Conservation (phyloP, 2,113 vertebrate species). For the Engraulis encrasicolus region DNA sequence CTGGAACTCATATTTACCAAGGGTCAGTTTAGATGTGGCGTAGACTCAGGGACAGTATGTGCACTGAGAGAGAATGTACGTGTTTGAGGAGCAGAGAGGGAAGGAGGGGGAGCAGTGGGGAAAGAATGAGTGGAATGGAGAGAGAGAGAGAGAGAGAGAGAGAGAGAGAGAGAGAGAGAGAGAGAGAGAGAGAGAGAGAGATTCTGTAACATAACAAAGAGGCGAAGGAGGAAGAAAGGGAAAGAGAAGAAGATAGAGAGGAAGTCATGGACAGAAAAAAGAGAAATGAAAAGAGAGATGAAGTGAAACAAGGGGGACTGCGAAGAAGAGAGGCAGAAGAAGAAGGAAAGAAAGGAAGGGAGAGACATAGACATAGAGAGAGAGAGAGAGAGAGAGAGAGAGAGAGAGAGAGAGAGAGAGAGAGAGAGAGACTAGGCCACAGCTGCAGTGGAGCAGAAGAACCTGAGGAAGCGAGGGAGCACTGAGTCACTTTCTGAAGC, state of each 20-base stretch:
- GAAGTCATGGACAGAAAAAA: too few species aligned
- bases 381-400: background rate
- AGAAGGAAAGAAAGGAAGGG: background rate
- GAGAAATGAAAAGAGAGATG: background rate
- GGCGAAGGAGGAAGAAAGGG: background rate
- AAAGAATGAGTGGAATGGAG: background rate
- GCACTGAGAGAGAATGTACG: background rate
- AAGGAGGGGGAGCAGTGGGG: background rate
- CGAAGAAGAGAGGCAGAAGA: background rate
- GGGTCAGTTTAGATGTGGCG: conserved; percentile 21
- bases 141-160: background rate
- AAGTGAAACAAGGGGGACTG: background rate
- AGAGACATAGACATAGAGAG: background rate
- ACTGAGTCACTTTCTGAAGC: conserved; percentile 15
- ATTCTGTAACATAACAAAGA: too few species aligned
- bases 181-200: too few species aligned
- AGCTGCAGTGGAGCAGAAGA: background rate
- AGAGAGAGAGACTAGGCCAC: background rate
- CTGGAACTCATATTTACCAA: conserved; percentile 16
- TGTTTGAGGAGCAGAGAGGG: background rate
- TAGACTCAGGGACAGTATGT: conserved; percentile 3
- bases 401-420: background rate
- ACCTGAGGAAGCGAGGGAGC: background rate
- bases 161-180: background rate
- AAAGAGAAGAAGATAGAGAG: background rate